Conservation (phyloP, 1,140 invertebrate species). For the Drosophila albomicans region DNA sequence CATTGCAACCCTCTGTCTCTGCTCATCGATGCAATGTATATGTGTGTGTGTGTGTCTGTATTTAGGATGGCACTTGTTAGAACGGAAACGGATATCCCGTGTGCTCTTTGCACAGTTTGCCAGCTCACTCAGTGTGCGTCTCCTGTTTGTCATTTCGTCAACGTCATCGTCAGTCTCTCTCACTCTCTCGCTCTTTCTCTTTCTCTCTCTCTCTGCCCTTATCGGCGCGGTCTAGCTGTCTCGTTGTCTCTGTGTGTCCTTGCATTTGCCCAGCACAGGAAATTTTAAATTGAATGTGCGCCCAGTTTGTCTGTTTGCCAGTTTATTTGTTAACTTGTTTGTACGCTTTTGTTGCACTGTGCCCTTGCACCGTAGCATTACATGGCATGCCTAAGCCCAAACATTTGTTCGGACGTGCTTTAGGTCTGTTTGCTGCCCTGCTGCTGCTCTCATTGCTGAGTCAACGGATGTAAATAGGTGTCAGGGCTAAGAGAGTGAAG, state of each 20-base stretch:
- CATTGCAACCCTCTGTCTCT: constrained; percentile 67
- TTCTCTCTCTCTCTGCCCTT: constrained; percentile 1
- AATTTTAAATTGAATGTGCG: constrained; percentile 78
- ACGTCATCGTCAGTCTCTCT: constrained; percentile 15
- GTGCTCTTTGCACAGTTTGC: constrained; percentile 71
- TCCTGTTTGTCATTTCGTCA: constrained; percentile 73
- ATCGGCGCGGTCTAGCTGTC: background rate
- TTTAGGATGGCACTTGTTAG: constrained; percentile 62
- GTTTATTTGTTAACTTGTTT: constrained; percentile 50
- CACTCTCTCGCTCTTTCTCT: background rate
- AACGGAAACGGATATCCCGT: constrained; percentile 78
- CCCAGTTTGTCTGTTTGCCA: constrained; percentile 41
- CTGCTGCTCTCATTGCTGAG: constrained; percentile 11
- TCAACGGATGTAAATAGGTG: background rate
- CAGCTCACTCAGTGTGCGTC: constrained; percentile 41
- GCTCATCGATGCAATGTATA: background rate
- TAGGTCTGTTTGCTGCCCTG: constrained; percentile 17
- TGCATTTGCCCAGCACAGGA: constrained; percentile 58
- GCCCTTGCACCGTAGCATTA: constrained; percentile 5
- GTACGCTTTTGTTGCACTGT: constrained; percentile 37
- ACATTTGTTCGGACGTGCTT: constrained; percentile 27
- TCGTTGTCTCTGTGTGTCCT: constrained; percentile 34
- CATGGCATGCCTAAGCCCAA: constrained; percentile 11
- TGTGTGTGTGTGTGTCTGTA: constrained; percentile 24
- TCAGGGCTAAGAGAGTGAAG: background rate